Evolutionary conservation across 2,797 vertebrate genomes (phyloP).

Genomic region (Phrynocephalus forsythii): DNA sequence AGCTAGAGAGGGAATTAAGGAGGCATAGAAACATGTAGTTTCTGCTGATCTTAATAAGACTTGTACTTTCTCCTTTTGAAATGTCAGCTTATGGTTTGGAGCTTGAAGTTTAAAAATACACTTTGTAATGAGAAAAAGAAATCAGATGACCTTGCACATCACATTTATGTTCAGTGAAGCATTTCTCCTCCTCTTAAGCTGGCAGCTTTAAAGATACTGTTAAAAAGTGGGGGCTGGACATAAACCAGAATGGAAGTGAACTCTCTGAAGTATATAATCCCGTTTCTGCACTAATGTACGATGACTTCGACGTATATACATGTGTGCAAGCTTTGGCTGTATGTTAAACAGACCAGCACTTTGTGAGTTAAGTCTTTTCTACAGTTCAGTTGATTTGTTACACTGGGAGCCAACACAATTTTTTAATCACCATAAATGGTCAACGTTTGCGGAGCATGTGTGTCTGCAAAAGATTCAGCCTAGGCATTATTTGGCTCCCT

Average conservation of each 20-base stretch:
- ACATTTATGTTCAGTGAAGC: constrained; percentile 19
- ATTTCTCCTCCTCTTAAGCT: not conserved
- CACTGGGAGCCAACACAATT: constrained; percentile 67
- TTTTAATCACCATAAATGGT: constrained; percentile 84
- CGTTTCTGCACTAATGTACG: not conserved
- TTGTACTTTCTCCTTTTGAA: constrained; percentile 4
- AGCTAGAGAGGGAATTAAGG: not conserved
- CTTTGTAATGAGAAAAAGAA: not conserved
- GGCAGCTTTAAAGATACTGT: constrained; percentile 25
- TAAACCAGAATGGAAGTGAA: constrained; percentile 7
- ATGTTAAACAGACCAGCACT: constrained; percentile 43
- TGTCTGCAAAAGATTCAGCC: constrained; percentile 16
- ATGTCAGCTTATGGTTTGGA: not conserved
- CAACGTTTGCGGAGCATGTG: constrained; percentile 67
- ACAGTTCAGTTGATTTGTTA: constrained; percentile 64
- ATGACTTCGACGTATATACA: not conserved
- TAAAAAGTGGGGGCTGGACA: constrained; percentile 34
- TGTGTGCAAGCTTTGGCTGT: constrained; percentile 36
- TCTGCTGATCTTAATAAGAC: constrained; percentile 27
- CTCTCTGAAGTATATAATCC: constrained; percentile 2
- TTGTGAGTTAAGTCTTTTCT: constrained; percentile 64
- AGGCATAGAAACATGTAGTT: constrained; percentile 21
- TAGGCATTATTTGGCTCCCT: constrained; percentile 50
- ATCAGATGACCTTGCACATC: not conserved
- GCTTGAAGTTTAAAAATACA: constrained; percentile 8